A percentile compares a stretch with the other conserved stretches of the same genome.
Conservation (phyloP, 2,797 vertebrate genomes). For the Sebastes steindachneri region DNA sequence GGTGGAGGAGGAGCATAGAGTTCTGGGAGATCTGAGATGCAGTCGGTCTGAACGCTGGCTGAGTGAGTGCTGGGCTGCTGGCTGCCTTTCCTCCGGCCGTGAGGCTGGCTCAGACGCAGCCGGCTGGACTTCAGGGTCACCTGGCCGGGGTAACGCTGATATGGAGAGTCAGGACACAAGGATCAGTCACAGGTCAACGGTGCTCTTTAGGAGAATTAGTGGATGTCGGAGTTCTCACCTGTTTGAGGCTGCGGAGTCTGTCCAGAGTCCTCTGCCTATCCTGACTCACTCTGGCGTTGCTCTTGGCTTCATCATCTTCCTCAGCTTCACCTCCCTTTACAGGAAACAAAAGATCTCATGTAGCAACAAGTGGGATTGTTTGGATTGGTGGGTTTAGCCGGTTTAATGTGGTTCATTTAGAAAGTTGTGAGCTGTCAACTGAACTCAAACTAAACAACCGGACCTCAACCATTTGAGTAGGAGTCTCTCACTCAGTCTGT, state of each 20-base stretch:
- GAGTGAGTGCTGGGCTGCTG: slow-evolving; percentile 82
- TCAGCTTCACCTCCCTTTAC: slow-evolving; percentile 78
- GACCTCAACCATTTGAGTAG: not conserved
- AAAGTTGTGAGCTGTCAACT: no score
- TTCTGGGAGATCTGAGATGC: slow-evolving; percentile 70
- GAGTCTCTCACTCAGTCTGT: no score
- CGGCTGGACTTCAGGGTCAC: slow-evolving; percentile 94
- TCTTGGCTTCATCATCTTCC: slow-evolving; percentile 89
- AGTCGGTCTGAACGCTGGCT: slow-evolving; percentile 82
- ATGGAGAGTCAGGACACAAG: not conserved
- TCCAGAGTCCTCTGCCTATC: slow-evolving; percentile 95
- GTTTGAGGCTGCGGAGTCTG: slow-evolving; percentile 93
- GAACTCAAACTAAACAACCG: not conserved
- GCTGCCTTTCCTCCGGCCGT: slow-evolving; percentile 79
- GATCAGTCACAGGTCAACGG: not conserved
- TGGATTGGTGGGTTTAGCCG: no score
- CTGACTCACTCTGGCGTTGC: slow-evolving; percentile 89
- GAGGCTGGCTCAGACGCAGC: slow-evolving; percentile 83
- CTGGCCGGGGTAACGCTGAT: slow-evolving; percentile 93
- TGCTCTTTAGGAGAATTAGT: not conserved
- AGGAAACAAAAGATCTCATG: not conserved
- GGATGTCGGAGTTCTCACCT: slow-evolving; percentile 80
- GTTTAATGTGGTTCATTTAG: not conserved
- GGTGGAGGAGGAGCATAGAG: slow-evolving; percentile 48
- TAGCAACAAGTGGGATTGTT: not conserved